phyloP scores from a whole-genome alignment of 2,888 invertebrate genomes.

The Proisotoma minuta region DNA sequence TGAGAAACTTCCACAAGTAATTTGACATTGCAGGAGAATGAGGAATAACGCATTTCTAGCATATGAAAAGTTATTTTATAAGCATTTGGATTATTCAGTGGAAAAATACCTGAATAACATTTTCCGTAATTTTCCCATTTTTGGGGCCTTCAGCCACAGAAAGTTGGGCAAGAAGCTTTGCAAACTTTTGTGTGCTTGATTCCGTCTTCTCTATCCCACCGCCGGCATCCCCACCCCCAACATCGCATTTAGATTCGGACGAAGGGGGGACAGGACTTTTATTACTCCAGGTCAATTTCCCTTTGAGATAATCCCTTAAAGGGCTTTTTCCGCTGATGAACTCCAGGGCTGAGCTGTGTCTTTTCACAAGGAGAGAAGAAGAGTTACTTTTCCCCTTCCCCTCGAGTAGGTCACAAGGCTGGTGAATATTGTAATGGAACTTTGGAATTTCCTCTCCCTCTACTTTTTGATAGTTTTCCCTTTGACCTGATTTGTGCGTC shows the following conservation, averaged over 20 bases:
- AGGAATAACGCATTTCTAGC: slow-evolving; percentile 65
- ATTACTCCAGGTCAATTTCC: background rate
- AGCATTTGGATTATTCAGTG: background rate
- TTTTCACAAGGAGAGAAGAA: background rate
- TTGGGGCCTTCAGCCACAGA: slow-evolving; percentile 15
- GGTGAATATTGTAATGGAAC: slow-evolving; percentile 11
- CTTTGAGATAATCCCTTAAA: background rate
- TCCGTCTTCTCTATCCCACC: background rate
- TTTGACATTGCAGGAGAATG: slow-evolving; percentile 16
- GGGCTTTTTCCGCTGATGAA: slow-evolving; percentile 8
- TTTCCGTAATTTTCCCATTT: slow-evolving; percentile 16
- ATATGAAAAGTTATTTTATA: slow-evolving; percentile 37
- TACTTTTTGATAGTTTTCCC: background rate
- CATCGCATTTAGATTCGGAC: no score
- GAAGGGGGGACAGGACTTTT: no score
- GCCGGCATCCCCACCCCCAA: no score
- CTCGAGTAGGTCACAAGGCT: background rate
- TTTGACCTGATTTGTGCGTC: no score
- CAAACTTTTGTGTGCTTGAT: background rate
- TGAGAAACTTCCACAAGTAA: slow-evolving; percentile 39
- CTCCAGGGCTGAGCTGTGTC: background rate
- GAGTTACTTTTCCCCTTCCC: no score
- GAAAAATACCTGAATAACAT: slow-evolving; percentile 20
- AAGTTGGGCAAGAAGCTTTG: slow-evolving; percentile 10
- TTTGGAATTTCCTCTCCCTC: background rate